Percentiles rank a stretch among this genome's conserved stretches.
phyloP scores from a whole-genome alignment of 2,113 vertebrate genomes.

The Dicaeum eximium region DNA sequence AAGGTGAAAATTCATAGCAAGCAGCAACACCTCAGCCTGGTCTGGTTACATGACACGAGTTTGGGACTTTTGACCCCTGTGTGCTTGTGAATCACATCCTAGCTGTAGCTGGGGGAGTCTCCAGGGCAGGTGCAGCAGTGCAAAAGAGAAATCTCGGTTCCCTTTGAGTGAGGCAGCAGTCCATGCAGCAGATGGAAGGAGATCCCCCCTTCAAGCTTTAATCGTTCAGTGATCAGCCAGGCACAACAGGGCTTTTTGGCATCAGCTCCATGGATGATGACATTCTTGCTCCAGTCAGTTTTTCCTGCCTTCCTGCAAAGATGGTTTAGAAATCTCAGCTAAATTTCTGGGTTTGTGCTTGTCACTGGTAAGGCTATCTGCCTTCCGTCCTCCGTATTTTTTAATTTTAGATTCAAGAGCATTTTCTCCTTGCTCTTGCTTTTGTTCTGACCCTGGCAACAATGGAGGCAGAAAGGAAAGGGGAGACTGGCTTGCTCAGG shows the following conservation, averaged over 20 bases:
- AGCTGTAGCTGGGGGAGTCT: neutral
- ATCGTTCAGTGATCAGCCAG: neutral
- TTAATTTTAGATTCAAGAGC: neutral
- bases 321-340: neutral
- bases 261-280: neutral
- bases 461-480: neutral
- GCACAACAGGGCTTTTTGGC: constrained; percentile 1
- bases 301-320: neutral
- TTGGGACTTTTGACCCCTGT: neutral
- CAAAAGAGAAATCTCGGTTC: neutral
- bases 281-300: accelerated
- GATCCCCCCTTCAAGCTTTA: constrained; percentile 9
- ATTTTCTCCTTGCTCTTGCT: neutral
- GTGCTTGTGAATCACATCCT: neutral
- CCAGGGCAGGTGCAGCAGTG: neutral
- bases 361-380: neutral
- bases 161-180: neutral
- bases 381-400: neutral
- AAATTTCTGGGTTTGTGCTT: neutral
- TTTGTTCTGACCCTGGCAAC: neutral
- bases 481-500: neutral
- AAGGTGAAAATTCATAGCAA: neutral
- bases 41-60: neutral
- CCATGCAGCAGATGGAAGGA: constrained; percentile 2
- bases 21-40: neutral